Evolutionary conservation across 1,140 invertebrate genomes (phyloP).

Genomic region (Dryas iulia): DNA sequence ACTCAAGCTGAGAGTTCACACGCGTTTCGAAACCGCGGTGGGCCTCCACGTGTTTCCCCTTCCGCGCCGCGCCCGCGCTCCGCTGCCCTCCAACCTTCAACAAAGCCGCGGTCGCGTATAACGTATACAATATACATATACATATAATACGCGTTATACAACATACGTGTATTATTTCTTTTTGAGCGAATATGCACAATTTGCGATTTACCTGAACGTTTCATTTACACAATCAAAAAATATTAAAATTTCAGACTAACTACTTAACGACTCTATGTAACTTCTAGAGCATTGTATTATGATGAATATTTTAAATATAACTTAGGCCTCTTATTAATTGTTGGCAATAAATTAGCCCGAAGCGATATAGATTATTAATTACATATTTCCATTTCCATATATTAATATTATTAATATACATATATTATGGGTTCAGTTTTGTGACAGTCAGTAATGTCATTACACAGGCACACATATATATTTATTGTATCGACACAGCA

Average conservation of each 20-base stretch:
- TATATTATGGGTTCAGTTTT: constrained; percentile 1
- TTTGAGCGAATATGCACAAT: constrained; percentile 13
- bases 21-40: constrained; percentile 70
- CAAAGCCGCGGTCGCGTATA: constrained; percentile 54
- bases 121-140: constrained; percentile 33
- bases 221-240: background rate
- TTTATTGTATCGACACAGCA: background rate
- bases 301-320: background rate
- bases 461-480: constrained; percentile 6
- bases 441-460: constrained; percentile 11
- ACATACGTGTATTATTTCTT: constrained; percentile 39
- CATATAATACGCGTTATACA: constrained; percentile 32
- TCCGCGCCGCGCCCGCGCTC: constrained; percentile 42
- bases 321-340: background rate
- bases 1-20: constrained; percentile 61
- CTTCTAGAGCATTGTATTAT: background rate
- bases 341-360: background rate
- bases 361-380: background rate
- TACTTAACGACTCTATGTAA: background rate
- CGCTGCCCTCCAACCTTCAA: constrained; percentile 53
- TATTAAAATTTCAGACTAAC: background rate
- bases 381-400: background rate
- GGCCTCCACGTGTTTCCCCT: constrained; percentile 73
- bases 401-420: background rate
- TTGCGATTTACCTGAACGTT: constrained; percentile 10